A percentile compares a stretch with the other conserved stretches of the same genome.
phyloP scores from a whole-genome alignment of 2,888 invertebrate genomes.

The Cataglyphis livida region DNA sequence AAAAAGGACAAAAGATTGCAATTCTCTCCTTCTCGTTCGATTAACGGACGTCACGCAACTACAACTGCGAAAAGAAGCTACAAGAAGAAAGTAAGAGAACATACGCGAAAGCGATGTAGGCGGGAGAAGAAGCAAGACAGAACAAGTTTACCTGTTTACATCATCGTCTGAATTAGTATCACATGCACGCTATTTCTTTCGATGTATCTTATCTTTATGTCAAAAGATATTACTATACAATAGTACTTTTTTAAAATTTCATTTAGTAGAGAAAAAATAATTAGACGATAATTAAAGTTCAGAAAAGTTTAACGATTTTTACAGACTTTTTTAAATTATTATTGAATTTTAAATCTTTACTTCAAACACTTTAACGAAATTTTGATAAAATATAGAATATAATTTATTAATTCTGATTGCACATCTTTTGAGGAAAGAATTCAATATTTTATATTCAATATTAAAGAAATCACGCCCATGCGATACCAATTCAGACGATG shows the following conservation, averaged over 20 bases:
- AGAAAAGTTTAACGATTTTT: not conserved
- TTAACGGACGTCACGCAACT: constrained; percentile 27
- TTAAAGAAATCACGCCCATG: not conserved
- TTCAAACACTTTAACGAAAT: too few species aligned
- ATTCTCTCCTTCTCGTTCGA: constrained; percentile 45
- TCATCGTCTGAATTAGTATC: constrained; percentile 78
- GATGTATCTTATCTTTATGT: not conserved
- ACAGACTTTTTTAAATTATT: not conserved
- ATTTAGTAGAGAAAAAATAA: not conserved
- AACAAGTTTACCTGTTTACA: constrained; percentile 69
- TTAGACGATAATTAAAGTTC: not conserved
- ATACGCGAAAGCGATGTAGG: constrained; percentile 29
- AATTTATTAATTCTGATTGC: too few species aligned
- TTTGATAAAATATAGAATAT: too few species aligned
- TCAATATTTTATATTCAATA: too few species aligned
- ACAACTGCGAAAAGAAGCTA: constrained; percentile 60
- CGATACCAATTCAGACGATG: constrained; percentile 77
- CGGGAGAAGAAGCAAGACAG: constrained; percentile 42
- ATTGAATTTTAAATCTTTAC: too few species aligned
- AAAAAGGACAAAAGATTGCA: not conserved
- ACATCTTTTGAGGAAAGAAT: not conserved
- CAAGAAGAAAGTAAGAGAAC: constrained; percentile 37
- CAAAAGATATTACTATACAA: not conserved
- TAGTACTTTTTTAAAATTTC: not conserved
- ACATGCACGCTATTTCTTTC: not conserved